phyloP scores from a whole-genome alignment of 2,888 invertebrate species.

The Congeria kusceri region DNA sequence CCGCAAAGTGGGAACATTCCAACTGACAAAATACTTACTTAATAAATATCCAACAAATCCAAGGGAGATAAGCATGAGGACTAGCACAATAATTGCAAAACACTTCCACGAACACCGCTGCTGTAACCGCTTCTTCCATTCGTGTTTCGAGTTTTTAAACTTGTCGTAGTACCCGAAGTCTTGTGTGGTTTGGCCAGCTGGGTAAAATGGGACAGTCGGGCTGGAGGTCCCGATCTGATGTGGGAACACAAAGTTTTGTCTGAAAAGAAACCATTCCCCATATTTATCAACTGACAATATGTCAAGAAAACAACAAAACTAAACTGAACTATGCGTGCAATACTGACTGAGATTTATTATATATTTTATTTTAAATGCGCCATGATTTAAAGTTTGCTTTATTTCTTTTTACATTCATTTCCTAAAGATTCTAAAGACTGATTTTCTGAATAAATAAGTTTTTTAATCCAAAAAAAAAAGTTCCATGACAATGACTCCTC shows the following conservation, averaged over 20 bases:
- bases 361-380: too few species aligned
- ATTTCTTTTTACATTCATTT: too few species aligned
- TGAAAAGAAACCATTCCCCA: constrained; percentile 28
- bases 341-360: too few species aligned
- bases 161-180: constrained; percentile 82
- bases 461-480: too few species aligned
- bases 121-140: constrained; percentile 83
- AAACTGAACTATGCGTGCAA: too few species aligned
- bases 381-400: too few species aligned
- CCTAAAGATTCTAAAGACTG: too few species aligned
- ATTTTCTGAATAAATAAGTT: too few species aligned
- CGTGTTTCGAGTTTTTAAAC: constrained; percentile 79
- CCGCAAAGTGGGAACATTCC: too few species aligned
- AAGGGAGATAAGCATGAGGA: constrained; percentile 94
- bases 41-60: constrained; percentile 98
- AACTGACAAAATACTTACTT: constrained; percentile 89
- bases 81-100: constrained; percentile 96
- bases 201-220: constrained; percentile 58
- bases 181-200: constrained; percentile 62
- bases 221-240: constrained; percentile 61
- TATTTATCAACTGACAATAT: constrained; percentile 37
- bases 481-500: too few species aligned
- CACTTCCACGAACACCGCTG: constrained; percentile 96
- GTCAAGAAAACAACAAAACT: neutral
- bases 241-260: constrained; percentile 59